Evolutionary conservation across 2,797 vertebrate genomes (phyloP).

Genomic region (Phoxinus dragarum): DNA sequence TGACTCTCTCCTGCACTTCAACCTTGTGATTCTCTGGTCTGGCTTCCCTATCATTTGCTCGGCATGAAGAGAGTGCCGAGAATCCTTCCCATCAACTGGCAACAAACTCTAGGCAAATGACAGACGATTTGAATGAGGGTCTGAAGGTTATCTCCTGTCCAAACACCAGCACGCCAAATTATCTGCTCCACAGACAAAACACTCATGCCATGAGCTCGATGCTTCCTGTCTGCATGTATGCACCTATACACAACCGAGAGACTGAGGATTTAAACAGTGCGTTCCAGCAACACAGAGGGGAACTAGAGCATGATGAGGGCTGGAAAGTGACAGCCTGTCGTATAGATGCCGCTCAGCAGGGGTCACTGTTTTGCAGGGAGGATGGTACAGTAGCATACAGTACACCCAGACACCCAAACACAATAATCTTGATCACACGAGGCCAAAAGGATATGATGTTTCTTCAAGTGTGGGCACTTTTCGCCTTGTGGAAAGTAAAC

Average conservation of each 20-base stretch:
- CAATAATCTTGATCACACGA: background rate
- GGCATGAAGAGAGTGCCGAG: conserved; percentile 62
- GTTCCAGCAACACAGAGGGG: conserved; percentile 51
- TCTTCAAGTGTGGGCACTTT: background rate
- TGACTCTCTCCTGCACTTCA: conserved; percentile 56
- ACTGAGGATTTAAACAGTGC: conserved; percentile 42
- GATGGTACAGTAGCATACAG: conserved; percentile 11
- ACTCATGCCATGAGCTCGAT: conserved; percentile 17
- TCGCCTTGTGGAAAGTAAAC: background rate
- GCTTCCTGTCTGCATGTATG: conserved; percentile 44
- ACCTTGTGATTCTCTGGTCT: conserved; percentile 57
- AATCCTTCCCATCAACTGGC: conserved; percentile 63
- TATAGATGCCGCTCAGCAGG: conserved; percentile 72
- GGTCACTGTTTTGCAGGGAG: conserved; percentile 73
- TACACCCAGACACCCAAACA: conserved; percentile 25
- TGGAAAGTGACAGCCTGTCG: conserved; percentile 51
- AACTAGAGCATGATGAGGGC: conserved; percentile 42
- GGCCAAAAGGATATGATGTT: background rate
- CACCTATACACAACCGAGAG: background rate
- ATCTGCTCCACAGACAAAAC: conserved; percentile 54
- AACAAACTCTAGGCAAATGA: conserved; percentile 66
- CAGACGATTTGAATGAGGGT: conserved; percentile 68
- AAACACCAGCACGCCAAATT: conserved; percentile 61
- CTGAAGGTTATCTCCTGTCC: conserved; percentile 68
- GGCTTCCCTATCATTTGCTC: conserved; percentile 71